Conservation (phyloP, 1,140 invertebrate species). For the Lasaia peninsularis region DNA sequence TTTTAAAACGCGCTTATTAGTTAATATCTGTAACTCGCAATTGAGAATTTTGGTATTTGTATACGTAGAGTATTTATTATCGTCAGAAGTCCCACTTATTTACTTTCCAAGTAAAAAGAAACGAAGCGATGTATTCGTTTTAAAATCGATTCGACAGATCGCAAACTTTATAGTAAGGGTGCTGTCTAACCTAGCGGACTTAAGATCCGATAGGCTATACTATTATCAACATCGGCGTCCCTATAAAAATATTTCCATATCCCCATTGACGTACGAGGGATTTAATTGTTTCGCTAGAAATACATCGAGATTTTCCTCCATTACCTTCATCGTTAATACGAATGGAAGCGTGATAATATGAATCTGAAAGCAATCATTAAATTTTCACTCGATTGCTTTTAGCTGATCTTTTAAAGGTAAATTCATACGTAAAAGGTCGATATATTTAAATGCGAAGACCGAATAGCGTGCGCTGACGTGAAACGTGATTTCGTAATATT, state of each 20-base stretch:
- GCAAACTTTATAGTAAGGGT: too few relatives aligned
- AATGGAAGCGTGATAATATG: slow-evolving; percentile 60
- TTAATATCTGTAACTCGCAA: too few relatives aligned
- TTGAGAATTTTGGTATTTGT: too few relatives aligned
- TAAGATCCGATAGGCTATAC: slow-evolving; percentile 49
- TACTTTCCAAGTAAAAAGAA: too few relatives aligned
- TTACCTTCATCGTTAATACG: slow-evolving; percentile 47
- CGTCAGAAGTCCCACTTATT: too few relatives aligned
- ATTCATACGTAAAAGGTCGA: slow-evolving; percentile 46
- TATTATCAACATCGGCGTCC: slow-evolving; percentile 37
- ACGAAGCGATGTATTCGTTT: too few relatives aligned
- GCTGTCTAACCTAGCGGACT: slow-evolving; percentile 55
- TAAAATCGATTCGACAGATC: too few relatives aligned
- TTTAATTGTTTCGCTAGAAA: slow-evolving; percentile 70
- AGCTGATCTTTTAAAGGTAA: slow-evolving; percentile 58
- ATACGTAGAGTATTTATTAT: too few relatives aligned
- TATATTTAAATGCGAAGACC: slow-evolving; percentile 48
- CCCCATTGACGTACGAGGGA: slow-evolving; percentile 56
- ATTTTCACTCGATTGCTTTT: slow-evolving; percentile 59
- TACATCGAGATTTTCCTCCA: slow-evolving; percentile 52
- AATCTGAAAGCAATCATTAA: slow-evolving; percentile 71
- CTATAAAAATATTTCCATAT: slow-evolving; percentile 44
- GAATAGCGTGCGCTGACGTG: slow-evolving; percentile 28
- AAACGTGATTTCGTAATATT: slow-evolving; percentile 25
- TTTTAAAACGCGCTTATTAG: too few relatives aligned